A percentile compares a stretch with the other conserved stretches of the same genome.
Evolutionary conservation across 2,797 vertebrate genomes (phyloP).

Genomic region (Heteromormyrus szaboi): DNA sequence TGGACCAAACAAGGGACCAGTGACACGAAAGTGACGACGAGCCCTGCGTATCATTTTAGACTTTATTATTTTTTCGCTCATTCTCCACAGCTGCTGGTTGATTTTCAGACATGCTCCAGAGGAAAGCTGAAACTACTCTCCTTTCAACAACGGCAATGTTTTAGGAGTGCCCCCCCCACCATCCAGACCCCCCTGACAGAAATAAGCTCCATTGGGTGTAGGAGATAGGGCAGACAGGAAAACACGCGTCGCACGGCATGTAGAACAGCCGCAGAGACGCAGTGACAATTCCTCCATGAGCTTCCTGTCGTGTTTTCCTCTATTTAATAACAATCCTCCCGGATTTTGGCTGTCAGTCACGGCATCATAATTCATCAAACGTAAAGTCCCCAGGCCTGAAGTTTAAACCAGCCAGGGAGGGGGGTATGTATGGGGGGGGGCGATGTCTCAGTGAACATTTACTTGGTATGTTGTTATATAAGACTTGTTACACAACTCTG

Average conservation of each 20-base stretch:
- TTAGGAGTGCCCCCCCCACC: not conserved
- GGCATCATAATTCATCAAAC: conserved; percentile 2
- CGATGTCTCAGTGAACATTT: not conserved
- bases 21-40: not conserved
- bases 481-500: not conserved
- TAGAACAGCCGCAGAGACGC: not conserved
- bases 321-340: not conserved
- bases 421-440: not conserved
- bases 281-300: not conserved
- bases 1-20: not conserved
- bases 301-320: not conserved
- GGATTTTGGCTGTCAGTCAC: conserved; percentile 11
- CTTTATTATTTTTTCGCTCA: not conserved
- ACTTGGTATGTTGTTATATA: not conserved
- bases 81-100: not conserved
- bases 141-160: not conserved
- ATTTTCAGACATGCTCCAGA: not conserved
- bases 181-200: not conserved
- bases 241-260: not conserved
- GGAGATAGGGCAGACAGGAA: not conserved
- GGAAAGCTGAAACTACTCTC: not conserved
- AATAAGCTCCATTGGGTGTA: not conserved
- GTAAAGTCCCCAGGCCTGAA: not conserved
- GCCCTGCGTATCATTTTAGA: not conserved
- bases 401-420: not conserved